These are phyloP conservation scores for Limonius californicus DNA, from an alignment of 1,140 invertebrate species.

Conservation along the genomic window DNA sequence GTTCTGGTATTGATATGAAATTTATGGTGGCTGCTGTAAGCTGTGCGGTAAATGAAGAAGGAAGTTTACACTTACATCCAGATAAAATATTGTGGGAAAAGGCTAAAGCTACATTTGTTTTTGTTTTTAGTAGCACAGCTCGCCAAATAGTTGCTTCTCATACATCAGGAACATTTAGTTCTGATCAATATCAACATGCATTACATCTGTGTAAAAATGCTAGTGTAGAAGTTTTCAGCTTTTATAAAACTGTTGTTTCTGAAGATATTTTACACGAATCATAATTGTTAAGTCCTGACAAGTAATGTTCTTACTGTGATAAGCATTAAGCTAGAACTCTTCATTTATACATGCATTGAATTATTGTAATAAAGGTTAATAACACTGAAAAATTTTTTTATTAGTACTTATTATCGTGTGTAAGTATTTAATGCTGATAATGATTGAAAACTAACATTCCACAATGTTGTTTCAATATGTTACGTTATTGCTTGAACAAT, in stretches of 20 bases:
- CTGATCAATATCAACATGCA: conserved; percentile 60
- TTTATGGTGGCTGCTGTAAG: conserved; percentile 73
- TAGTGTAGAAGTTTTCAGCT: conserved; percentile 64
- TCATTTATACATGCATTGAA: too few relatives aligned
- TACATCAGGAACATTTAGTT: conserved; percentile 63
- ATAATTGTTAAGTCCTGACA: not conserved
- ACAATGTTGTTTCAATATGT: too few relatives aligned
- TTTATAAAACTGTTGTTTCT: conserved; percentile 54
- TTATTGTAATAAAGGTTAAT: too few relatives aligned
- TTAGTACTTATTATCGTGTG: too few relatives aligned
- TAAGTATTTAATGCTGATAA: too few relatives aligned
- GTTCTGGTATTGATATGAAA: conserved; percentile 76
- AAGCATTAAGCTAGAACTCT: too few relatives aligned
- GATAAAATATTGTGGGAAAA: conserved; percentile 45
- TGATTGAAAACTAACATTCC: too few relatives aligned
- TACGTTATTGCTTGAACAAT: too few relatives aligned
- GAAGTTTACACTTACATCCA: conserved; percentile 66
- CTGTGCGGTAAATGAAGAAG: conserved; percentile 63
- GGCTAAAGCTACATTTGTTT: conserved; percentile 59
- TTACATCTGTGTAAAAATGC: conserved; percentile 60
- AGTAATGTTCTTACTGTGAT: not conserved
- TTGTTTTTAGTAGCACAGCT: conserved; percentile 66
- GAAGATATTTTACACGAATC: not conserved
- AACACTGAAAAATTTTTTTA: too few relatives aligned
- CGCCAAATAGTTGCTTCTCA: conserved; percentile 61